Evolutionary conservation across 2,113 vertebrate genomes (phyloP).

Genomic region (Mirounga angustirostris): DNA sequence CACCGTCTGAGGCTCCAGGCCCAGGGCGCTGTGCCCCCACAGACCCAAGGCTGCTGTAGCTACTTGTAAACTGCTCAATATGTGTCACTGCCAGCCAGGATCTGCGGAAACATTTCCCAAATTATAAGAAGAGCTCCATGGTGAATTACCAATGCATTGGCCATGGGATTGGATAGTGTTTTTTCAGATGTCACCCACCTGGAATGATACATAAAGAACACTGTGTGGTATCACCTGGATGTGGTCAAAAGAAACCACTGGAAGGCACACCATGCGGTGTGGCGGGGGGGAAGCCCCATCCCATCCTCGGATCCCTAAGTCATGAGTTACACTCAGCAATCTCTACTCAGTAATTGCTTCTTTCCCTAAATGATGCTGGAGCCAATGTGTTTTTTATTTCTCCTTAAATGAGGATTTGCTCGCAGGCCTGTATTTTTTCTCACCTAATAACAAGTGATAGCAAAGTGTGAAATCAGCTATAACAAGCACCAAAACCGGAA

Average conservation of each 20-base stretch:
- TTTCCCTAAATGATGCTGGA: conserved; percentile 59
- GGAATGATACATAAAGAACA: conserved; percentile 54
- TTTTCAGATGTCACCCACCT: conserved; percentile 71
- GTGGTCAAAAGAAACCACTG: not conserved
- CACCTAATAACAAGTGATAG: conserved; percentile 73
- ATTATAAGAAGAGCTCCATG: conserved; percentile 70
- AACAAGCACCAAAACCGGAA: conserved; percentile 55
- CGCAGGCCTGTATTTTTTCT: conserved; percentile 72
- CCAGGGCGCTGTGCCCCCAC: not conserved
- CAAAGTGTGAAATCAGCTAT: conserved; percentile 77
- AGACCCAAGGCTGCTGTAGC: not conserved
- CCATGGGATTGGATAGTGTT: conserved; percentile 56
- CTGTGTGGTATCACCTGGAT: not conserved
- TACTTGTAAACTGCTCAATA: not conserved
- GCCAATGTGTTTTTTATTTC: conserved; percentile 57
- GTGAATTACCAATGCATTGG: conserved; percentile 77
- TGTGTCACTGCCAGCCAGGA: not conserved
- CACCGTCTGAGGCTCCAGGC: too few species aligned
- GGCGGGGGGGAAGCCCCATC: not conserved
- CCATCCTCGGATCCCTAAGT: not conserved
- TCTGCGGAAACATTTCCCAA: conserved; percentile 49
- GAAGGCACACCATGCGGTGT: not conserved
- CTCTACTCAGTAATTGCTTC: conserved; percentile 64
- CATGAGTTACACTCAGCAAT: not conserved
- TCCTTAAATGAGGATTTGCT: conserved; percentile 77